phyloP scores from a whole-genome alignment of 2,113 vertebrate genomes.

The Onychorhynchus coronatus region DNA sequence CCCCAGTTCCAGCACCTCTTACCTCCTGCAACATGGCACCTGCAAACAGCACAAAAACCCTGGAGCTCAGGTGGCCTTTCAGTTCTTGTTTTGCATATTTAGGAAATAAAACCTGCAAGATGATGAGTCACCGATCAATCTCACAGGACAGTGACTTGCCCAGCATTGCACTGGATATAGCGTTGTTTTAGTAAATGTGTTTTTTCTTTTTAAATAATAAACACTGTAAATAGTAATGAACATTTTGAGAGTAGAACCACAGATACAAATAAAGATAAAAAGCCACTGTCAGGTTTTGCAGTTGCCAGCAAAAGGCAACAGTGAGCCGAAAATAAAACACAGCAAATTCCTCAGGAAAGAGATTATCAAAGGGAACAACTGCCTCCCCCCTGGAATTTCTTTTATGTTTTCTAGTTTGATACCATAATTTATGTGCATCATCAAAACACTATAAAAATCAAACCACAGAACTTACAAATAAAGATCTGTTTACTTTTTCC shows the following conservation, averaged over 20 bases:
- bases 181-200: background rate
- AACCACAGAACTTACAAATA: background rate
- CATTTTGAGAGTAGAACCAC: background rate
- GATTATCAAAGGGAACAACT: background rate
- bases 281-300: background rate
- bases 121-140: accelerated
- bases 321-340: background rate
- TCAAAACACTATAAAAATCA: background rate
- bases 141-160: accelerated
- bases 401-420: background rate
- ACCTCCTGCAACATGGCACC: accelerated
- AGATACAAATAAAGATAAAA: background rate
- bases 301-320: background rate
- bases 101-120: background rate
- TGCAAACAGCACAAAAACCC: background rate
- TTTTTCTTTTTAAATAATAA: background rate
- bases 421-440: conserved; percentile 2
- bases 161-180: accelerated
- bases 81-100: accelerated
- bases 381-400: background rate
- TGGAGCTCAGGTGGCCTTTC: accelerated
- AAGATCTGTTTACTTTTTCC: background rate
- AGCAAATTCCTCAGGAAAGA: background rate
- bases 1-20: background rate
- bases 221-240: background rate